Evolutionary conservation across 2,113 vertebrate species (phyloP).

Genomic region (Chrysemys picta): DNA sequence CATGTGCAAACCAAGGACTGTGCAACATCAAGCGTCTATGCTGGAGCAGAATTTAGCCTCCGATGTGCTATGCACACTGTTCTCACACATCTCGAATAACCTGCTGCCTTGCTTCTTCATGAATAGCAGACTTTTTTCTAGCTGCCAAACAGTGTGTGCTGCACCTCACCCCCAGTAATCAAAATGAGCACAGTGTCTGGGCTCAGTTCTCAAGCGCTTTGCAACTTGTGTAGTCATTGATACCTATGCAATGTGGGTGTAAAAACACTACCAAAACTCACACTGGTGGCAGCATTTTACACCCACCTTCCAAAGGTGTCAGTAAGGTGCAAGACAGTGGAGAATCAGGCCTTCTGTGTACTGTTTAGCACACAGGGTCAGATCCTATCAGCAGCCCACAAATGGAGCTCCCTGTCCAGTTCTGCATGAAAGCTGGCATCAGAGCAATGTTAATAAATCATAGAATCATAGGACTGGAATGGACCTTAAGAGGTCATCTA

Average conservation of each 20-base stretch:
- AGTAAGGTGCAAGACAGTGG: not conserved
- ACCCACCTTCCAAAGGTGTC: accelerated
- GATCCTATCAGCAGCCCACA: not conserved
- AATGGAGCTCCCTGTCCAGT: not conserved
- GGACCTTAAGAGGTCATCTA: too few relatives aligned
- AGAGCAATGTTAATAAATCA: not conserved
- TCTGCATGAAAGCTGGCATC: not conserved
- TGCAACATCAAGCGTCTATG: not conserved
- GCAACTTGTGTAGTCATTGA: not conserved
- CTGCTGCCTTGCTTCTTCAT: not conserved
- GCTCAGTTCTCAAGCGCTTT: accelerated
- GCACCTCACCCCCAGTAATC: not conserved
- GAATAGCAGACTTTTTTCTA: not conserved
- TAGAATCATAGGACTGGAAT: too few relatives aligned
- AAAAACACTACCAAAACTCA: not conserved
- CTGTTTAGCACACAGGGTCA: not conserved
- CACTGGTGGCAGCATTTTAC: accelerated
- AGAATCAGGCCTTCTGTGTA: not conserved
- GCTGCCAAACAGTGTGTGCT: not conserved
- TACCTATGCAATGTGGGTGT: accelerated
- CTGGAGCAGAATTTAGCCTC: not conserved
- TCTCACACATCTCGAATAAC: accelerated
- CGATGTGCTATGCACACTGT: not conserved
- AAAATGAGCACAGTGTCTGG: accelerated
- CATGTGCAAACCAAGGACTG: not conserved